Evolutionary conservation across 2,797 vertebrate species (phyloP), one percentile per base, ranked within the genome.

Genomic region (Microhierax caerulescens): DNA sequence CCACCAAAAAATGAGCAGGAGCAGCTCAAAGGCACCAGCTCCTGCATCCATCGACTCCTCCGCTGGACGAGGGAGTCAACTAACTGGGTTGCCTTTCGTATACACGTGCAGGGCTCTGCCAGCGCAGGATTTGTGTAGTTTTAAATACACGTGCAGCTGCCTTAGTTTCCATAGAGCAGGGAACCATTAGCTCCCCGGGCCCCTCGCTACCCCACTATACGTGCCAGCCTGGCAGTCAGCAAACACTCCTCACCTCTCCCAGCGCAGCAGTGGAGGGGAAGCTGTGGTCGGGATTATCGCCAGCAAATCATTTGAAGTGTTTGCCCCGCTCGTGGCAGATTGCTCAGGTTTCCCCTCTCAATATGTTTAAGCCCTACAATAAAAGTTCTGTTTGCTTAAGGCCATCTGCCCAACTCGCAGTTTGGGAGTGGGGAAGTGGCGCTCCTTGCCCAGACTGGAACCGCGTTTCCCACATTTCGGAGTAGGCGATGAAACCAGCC

Each of bases 321-420:
- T 84, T 81, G 82, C 41, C 27, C 25, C 54, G 61, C 37, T 75
- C 1, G 0, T 53, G 41, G 65, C 88, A 95, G 85, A 85, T 84
- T 90, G 82, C 37, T 91, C 79, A 93, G 92, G 83, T 94, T 95
- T 95, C 13, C 67, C 15, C 13, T 78, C 68, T 84, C 91, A 82
- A n/a, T 61, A 90, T 86, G 69, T 88, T 97, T 92, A 90, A 93
- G 72, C 3, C 34, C 32, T 72, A 23, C 57, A 39, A 47, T 81
- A 72, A 90, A 90, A 80, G 57, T 74, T 88, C 88, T 85, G 61
- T 84, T 90, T 95, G 64, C 79, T 88, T 60, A 53, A 75, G 82
- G 69, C 93, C 91, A 83, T 95, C 84, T 97, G 92, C 57, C 50
- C 48, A 60, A n/a, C 70, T 79, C 18, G 0, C 8, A 37, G 12